Evolutionary conservation across 2,797 vertebrate genomes (phyloP).

Genomic region (Aeoliscus strigatus): DNA sequence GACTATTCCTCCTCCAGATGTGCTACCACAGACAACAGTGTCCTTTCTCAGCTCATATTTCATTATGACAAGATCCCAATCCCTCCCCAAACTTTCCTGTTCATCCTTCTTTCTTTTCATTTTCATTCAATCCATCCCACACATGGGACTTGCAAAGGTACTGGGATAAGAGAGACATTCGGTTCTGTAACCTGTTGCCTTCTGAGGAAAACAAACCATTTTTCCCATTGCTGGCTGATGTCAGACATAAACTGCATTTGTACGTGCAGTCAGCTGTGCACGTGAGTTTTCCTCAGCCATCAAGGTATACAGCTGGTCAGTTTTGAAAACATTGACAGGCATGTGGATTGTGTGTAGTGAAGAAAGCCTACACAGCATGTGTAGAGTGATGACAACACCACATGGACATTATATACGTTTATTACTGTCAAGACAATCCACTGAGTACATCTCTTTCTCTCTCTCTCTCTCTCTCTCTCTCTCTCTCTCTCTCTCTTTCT

Average conservation of each 20-base stretch:
- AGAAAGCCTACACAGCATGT: slow-evolving; percentile 4
- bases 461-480: neutral
- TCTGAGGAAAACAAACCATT: slow-evolving; percentile 49
- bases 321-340: slow-evolving; percentile 7
- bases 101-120: slow-evolving; percentile 22
- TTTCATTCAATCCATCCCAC: slow-evolving; percentile 61
- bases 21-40: slow-evolving; percentile 16
- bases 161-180: slow-evolving; percentile 53
- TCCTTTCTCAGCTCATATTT: slow-evolving; percentile 33
- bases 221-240: slow-evolving; percentile 40
- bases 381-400: slow-evolving; percentile 8
- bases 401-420: slow-evolving; percentile 6
- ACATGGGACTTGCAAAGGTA: slow-evolving; percentile 65
- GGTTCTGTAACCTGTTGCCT: slow-evolving; percentile 44
- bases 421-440: slow-evolving; percentile 16
- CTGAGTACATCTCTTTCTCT: neutral
- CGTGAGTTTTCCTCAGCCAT: slow-evolving; percentile 15
- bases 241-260: slow-evolving; percentile 15
- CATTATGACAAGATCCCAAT: slow-evolving; percentile 30
- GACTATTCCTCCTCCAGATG: slow-evolving; percentile 62
- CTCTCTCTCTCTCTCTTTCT: neutral
- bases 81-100: slow-evolving; percentile 33
- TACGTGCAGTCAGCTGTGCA: slow-evolving; percentile 18
- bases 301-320: neutral
- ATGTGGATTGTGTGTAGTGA: slow-evolving; percentile 10